Percentiles rank a stretch among this genome's conserved stretches.
These are phyloP conservation scores for Tachina grossa DNA, from an alignment of 2,888 invertebrate genomes.

Conservation along the genomic window DNA sequence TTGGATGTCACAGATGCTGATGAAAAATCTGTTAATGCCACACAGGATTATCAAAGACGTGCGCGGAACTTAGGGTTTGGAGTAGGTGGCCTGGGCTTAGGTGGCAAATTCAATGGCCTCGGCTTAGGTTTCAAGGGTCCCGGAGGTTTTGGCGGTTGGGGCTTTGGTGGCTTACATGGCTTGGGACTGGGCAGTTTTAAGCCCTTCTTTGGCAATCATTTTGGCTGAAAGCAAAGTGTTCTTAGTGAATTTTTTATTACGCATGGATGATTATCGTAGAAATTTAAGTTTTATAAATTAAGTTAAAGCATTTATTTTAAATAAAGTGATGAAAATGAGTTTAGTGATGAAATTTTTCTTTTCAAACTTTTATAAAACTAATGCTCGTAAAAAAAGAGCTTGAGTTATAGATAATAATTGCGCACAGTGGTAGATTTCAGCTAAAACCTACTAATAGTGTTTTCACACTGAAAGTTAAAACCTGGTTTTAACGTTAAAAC, in stretches of 20 bases:
- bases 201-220: constrained; percentile 74
- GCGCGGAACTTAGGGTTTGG: constrained; percentile 75
- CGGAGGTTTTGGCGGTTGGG: constrained; percentile 71
- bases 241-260: constrained; percentile 16
- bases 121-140: constrained; percentile 71
- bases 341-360: too few species aligned
- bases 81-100: constrained; percentile 73
- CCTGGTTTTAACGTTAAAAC: too few species aligned
- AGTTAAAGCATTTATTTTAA: constrained; percentile 64
- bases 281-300: constrained; percentile 10
- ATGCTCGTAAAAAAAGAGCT: too few species aligned
- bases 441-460: too few species aligned
- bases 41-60: constrained; percentile 70
- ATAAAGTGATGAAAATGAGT: constrained; percentile 57
- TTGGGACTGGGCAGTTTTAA: constrained; percentile 75
- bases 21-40: constrained; percentile 42
- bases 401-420: too few species aligned
- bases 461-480: too few species aligned
- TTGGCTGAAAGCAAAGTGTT: constrained; percentile 46
- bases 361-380: too few species aligned
- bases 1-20: constrained; percentile 74
- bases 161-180: constrained; percentile 74
- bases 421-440: too few species aligned
- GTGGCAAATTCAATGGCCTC: constrained; percentile 73
- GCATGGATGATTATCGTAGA: constrained; percentile 22